Evolutionary conservation across 2,797 vertebrate genomes (phyloP), one percentile per base, ranked within the genome.

Genomic region (Hemitrygon akajei): DNA sequence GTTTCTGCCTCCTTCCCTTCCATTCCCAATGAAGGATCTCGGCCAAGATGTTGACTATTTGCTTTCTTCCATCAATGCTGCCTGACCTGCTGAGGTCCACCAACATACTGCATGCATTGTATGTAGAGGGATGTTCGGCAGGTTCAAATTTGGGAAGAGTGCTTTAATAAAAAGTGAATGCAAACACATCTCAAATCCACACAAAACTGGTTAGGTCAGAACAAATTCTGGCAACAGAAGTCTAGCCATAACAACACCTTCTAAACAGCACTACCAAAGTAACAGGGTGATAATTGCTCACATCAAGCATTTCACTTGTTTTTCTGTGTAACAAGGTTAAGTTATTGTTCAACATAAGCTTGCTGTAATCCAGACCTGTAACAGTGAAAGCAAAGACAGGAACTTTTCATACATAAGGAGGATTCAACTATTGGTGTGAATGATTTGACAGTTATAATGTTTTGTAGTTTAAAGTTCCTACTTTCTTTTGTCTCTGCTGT

Each of bases 131-230:
- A 37, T 89, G 16, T 9, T 11, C 11, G 60, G 16, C n/a, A 25
- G 60, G 34, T 22, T 37, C 60, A 69, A 89, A 37, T 37, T 37
- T 37, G n/a, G 22, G 63, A 89, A 37, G n/a, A 2, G 16, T 7
- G 9, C 18, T 18, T 66, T 34, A 89, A 69, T 69, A 10, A 20
- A 89, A 9, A 3, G 18, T 66, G 14, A 89, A 37, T n/a, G 66
- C 63, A 89, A 37, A 9, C n/a, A 89, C 63, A 89, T 16, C 86
- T 69, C 18, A 89, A 37, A 34, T n/a, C n/a, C 30, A 89, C 37
- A 89, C 60, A 89, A 34, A 89, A 89, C 86, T 34, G 86, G 86
- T 69, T 69, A 66, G 86, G 16, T 63, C n/a, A 89, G 86, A 89
- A 37, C 14, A 69, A 22, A 22, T 18, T 69, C 86, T n/a, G 69